A percentile compares a stretch with the other conserved stretches of the same genome.
Evolutionary conservation across 2,888 invertebrate genomes (phyloP).

Genomic region (Diaphora mendica): DNA sequence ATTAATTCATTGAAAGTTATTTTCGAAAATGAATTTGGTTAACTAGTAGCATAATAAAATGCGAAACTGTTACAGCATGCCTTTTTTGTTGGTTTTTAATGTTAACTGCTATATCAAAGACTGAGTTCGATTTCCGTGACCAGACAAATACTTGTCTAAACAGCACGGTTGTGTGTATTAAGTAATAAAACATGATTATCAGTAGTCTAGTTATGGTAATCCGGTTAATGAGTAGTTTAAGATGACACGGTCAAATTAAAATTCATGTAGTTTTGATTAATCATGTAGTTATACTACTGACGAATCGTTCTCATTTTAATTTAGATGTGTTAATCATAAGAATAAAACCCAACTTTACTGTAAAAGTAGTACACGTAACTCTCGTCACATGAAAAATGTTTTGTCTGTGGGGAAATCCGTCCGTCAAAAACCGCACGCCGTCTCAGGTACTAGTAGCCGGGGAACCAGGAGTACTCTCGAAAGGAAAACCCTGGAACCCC

Average conservation of each 20-base stretch:
- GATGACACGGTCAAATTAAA: background rate
- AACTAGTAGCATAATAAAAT: background rate
- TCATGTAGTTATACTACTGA: background rate
- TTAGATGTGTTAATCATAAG: background rate
- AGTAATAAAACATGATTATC: background rate
- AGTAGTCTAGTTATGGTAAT: too few species aligned
- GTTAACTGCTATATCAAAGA: background rate
- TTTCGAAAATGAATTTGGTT: background rate
- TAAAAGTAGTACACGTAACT: background rate
- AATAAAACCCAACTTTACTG: background rate
- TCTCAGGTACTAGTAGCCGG: too few species aligned
- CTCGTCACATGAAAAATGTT: background rate
- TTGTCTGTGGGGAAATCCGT: too few species aligned
- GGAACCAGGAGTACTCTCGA: too few species aligned
- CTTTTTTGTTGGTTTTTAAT: too few species aligned
- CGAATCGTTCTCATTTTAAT: background rate
- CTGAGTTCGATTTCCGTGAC: too few species aligned
- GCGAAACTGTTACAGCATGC: background rate
- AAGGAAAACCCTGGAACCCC: too few species aligned
- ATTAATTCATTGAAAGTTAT: constrained; percentile 16
- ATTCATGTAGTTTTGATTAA: background rate
- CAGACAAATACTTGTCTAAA: background rate
- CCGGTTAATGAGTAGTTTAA: background rate
- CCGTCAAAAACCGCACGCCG: too few species aligned
- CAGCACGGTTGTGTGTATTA: background rate